Percentiles rank a stretch among this genome's conserved stretches.
Evolutionary conservation across 2,113 vertebrate species (phyloP).

Genomic region (Prinia subflava): DNA sequence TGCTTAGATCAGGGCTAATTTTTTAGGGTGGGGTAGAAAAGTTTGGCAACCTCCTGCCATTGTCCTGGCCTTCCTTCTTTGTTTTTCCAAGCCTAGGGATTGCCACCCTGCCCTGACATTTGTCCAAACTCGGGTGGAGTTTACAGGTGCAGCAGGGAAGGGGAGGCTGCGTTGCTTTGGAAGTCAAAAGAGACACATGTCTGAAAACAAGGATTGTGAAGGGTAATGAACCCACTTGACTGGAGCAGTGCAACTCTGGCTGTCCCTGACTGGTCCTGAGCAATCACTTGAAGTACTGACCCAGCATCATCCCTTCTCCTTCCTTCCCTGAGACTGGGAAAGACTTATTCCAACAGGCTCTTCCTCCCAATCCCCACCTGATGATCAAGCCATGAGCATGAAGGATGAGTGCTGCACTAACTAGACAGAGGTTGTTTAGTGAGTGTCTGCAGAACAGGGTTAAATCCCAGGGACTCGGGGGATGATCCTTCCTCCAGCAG

Average conservation of each 20-base stretch:
- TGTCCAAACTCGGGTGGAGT: not conserved
- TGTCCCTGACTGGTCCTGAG: not conserved
- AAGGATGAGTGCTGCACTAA: not conserved
- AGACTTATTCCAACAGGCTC: not conserved
- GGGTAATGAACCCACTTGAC: not conserved
- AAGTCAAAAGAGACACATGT: not conserved
- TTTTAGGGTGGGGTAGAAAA: not conserved
- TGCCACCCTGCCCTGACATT: not conserved
- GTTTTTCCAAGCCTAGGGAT: not conserved
- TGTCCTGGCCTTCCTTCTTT: not conserved
- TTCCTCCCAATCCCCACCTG: not conserved
- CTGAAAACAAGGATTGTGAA: not conserved
- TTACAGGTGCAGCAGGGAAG: not conserved
- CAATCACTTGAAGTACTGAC: not conserved
- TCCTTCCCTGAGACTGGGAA: not conserved
- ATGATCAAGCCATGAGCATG: not conserved
- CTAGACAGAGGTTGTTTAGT: not conserved
- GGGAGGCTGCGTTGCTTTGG: accelerated
- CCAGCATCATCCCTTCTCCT: not conserved
- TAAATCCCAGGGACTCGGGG: not conserved
- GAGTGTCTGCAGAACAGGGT: not conserved
- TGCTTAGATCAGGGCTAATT: not conserved
- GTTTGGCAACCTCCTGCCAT: not conserved
- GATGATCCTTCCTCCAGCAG: not conserved
- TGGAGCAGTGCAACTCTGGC: not conserved